A percentile compares a stretch with the other conserved stretches of the same genome.
These are phyloP conservation scores for Colossoma macropomum DNA, from an alignment of 2,113 vertebrate genomes.

Conservation along the genomic window DNA sequence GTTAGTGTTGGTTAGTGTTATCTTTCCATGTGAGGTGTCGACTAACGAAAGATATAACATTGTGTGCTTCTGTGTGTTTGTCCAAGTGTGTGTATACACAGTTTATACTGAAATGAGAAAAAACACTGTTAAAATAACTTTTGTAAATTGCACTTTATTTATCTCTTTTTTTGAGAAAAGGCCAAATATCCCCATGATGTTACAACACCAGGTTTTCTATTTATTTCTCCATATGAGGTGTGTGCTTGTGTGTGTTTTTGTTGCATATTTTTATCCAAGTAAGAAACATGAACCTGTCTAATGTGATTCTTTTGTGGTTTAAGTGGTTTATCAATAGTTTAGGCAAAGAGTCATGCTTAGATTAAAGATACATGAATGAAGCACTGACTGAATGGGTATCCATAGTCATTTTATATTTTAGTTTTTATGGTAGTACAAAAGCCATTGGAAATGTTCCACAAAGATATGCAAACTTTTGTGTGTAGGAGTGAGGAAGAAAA, in stretches of 20 bases:
- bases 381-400: neutral
- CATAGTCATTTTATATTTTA: neutral
- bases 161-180: no score
- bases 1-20: no score
- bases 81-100: neutral
- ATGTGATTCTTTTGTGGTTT: neutral
- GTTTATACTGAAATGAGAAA: neutral
- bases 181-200: no score
- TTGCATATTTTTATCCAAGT: neutral
- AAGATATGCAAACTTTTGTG: slow-evolving; percentile 1
- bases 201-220: no score
- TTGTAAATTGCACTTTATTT: no score
- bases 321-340: slow-evolving; percentile 2
- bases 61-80: slow-evolving; percentile 55
- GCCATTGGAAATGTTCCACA: neutral
- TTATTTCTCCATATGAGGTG: no score
- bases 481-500: neutral
- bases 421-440: neutral
- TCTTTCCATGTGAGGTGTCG: no score
- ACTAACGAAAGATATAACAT: no score
- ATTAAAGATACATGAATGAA: neutral
- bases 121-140: no score
- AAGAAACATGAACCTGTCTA: neutral
- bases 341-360: neutral
- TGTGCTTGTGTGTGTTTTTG: neutral